Evolutionary conservation across 2,113 vertebrate species (phyloP), one percentile per base, ranked within the genome.

Genomic region (cattle (Bos taurus)): DNA sequence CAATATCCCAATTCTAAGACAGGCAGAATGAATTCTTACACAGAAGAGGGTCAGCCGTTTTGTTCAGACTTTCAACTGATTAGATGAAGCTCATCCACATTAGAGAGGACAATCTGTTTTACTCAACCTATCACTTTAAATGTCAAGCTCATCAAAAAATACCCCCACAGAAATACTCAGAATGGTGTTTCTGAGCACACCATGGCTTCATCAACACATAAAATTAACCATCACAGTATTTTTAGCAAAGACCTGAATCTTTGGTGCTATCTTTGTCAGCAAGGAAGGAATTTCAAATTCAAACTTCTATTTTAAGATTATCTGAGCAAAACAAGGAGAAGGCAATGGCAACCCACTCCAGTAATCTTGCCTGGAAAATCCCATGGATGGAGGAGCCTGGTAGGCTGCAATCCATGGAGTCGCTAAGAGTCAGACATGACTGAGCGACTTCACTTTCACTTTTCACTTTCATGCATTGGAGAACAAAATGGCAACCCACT

Each of bases 291-390:
- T 30, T 93, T 62, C 40, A 86, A 93, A 97, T 77, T 13, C 54
- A 93, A 57, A 90, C 21, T 97, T 80, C n/a, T 92, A 82, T 92
- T 94, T 97, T 86, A 89, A 95, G 57, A 1, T 92, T 95, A 71
- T 52, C 67, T 33, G 23, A 57, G 30, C 54, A 96, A 86, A 97
- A 85, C 56, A 59, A 86, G 62, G 33, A 67, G 8, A 67, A 19
- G 33, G 33, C 64, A 67, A 67, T n/a, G 64, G 64, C 64, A 67
- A 5, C 17, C 8, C 33, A 67, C 17, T 36, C 33, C 4, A 21
- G 8, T 67, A 36, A 0, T 67, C 64, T 67, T 67, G 33, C 64
- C 64, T 67, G 64, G 33, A 67, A 36, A 67, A 67, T 67, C 33
- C 33, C 64, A 67, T 36, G 33, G 33, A n/a, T 0, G 2, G 33